Percentiles rank a stretch among this genome's conserved stretches.
Conservation (phyloP, 2,113 vertebrate species). For the Gambusia holbrooki region DNA sequence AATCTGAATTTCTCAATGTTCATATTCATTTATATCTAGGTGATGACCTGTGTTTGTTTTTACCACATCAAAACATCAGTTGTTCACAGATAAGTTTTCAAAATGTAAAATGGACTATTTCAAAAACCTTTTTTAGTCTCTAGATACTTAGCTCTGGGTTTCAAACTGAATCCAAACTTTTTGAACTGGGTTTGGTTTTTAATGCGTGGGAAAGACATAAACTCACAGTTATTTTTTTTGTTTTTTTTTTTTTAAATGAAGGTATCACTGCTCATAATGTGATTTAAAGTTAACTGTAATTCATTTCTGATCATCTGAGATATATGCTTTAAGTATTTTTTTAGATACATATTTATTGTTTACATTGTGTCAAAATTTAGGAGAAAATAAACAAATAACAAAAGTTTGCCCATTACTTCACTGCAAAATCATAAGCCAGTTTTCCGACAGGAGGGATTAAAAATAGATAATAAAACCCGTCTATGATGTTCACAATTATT, state of each 20-base stretch:
- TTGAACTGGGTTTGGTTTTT: no score
- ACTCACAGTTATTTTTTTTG: no score
- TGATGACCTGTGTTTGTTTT: neutral
- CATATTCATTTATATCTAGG: neutral
- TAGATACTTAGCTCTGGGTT: no score
- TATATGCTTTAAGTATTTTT: neutral
- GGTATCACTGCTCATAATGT: neutral
- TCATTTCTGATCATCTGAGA: neutral
- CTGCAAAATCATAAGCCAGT: neutral
- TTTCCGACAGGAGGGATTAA: neutral
- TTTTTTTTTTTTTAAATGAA: neutral
- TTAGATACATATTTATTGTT: neutral
- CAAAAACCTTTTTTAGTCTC: no score
- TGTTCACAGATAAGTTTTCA: neutral
- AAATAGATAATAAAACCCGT: no score
- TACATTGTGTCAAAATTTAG: neutral
- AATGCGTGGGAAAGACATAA: no score
- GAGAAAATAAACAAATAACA: neutral
- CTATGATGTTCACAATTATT: no score
- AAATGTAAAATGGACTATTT: neutral
- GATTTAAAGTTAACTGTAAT: neutral
- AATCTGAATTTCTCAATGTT: neutral
- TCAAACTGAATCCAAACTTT: no score
- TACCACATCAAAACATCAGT: neutral
- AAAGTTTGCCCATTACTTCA: neutral